Base-by-base conservation (phyloP, 2,797 vertebrate genomes). In the Semotilus atromaculatus region DNA sequence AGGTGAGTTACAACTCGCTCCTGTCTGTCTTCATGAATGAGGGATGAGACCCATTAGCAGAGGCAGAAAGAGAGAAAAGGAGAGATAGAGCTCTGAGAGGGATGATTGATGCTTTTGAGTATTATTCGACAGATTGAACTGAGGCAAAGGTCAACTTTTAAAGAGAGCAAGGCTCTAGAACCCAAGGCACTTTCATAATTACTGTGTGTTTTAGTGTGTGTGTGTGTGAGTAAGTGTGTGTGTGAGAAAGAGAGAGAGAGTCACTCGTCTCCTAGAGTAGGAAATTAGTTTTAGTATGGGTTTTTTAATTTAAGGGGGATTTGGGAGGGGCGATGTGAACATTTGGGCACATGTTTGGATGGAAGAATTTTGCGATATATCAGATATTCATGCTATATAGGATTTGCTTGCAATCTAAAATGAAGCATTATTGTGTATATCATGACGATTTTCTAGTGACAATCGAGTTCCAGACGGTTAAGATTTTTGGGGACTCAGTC, bases 81-180 rank as follows among this genome's bases (percentile, higher is more conserved):
- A 86, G 81, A 74, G 86, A 91, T 86, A 86, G 81, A 81, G 80
- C 87, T 74, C 55, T 48, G 72, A 87, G 84, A 80, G 86, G 83
- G 79, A 89, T 64, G 86, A 93, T 92, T 90, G 90, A 93, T 92
- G 87, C 86, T 76, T 76, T 58, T 85, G 89, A 82, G 31, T 93
- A 94, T 93, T 90, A 93, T 93, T 93, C 89, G 91, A 91, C 90
- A 92, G 90, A 92, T 87, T 91, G 90, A 92, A 92, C 90, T 86
- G 86, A 90, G 91, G 90, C 85, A 91, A 93, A 93, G 92, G 91
- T 92, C 91, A 90, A 72, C 67, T 67, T 82, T 86, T 86, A 81
- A 87, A 87, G 88, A 88, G 90, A 86, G 87, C 66, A 55, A 60
- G 84, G 86, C 87, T 75, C 72, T 88, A 82, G 74, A 86, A 83